A percentile compares a stretch with the other conserved stretches of the same genome.
Conservation (phyloP, 2,797 vertebrate genomes). For the Toxotes lorentzi region DNA sequence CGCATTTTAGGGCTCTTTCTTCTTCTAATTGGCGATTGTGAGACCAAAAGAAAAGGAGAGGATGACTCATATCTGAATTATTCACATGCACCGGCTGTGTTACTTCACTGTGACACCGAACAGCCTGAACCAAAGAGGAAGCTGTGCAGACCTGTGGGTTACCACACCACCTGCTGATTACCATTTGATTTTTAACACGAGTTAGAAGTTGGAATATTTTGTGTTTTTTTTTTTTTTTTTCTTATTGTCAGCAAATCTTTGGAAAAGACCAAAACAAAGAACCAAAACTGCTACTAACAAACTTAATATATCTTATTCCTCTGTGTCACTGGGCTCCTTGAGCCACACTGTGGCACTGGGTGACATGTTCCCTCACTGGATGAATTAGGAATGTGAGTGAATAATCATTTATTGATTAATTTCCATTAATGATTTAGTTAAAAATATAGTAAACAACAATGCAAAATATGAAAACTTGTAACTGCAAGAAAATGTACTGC, state of each 20-base stretch:
- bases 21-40: conserved; percentile 64
- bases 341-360: not conserved
- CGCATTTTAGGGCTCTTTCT: conserved; percentile 44
- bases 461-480: not conserved
- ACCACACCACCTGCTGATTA: conserved; percentile 55
- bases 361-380: not conserved
- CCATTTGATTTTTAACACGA: conserved; percentile 7
- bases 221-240: not conserved
- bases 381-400: not conserved
- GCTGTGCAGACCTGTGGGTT: conserved; percentile 39
- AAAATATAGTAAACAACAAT: not conserved
- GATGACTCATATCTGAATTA: conserved; percentile 59
- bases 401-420: not conserved
- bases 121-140: conserved; percentile 43
- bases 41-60: conserved; percentile 20
- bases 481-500: too few relatives aligned
- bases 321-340: not conserved
- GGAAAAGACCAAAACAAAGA: conserved; percentile 14
- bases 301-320: not conserved
- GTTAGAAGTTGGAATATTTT: not conserved
- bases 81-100: conserved; percentile 35
- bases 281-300: not conserved
- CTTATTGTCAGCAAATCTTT: not conserved
- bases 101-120: conserved; percentile 36
- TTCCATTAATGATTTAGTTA: not conserved